Percentiles rank a stretch among this genome's conserved stretches.
Evolutionary conservation across 1,140 invertebrate species (phyloP).

Genomic region (Cotesia glomerata): DNA sequence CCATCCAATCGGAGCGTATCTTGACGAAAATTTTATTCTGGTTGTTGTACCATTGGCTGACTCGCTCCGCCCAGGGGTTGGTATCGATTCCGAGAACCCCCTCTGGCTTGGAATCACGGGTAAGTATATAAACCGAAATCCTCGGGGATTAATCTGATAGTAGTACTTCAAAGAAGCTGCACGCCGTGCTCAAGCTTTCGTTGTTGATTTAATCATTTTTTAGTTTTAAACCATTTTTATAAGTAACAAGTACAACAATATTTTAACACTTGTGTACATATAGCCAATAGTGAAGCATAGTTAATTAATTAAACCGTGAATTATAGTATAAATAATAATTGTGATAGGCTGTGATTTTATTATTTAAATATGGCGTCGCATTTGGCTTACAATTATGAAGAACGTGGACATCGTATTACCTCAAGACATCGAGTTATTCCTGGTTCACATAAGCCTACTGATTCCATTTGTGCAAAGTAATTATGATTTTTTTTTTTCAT

Average conservation of each 20-base stretch:
- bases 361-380: slow-evolving; percentile 50
- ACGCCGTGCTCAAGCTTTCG: neutral
- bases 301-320: neutral
- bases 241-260: no score
- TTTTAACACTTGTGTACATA: neutral
- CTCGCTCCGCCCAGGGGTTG: slow-evolving; percentile 53
- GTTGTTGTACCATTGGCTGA: slow-evolving; percentile 40
- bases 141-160: slow-evolving; percentile 47
- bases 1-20: slow-evolving; percentile 41
- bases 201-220: neutral
- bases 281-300: neutral
- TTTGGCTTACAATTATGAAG: slow-evolving; percentile 55
- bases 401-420: slow-evolving; percentile 50
- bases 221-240: neutral
- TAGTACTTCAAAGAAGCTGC: slow-evolving; percentile 17
- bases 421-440: slow-evolving; percentile 49
- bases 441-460: slow-evolving; percentile 47
- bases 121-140: slow-evolving; percentile 51
- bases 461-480: slow-evolving; percentile 57
- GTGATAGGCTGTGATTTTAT: slow-evolving; percentile 18
- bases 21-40: slow-evolving; percentile 39
- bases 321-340: neutral
- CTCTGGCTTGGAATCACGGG: neutral
- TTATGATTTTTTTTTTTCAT: neutral
- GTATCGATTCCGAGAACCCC: slow-evolving; percentile 52